Base-by-base conservation (phyloP, 2,888 invertebrate species). In the Ametastegia equiseti region DNA sequence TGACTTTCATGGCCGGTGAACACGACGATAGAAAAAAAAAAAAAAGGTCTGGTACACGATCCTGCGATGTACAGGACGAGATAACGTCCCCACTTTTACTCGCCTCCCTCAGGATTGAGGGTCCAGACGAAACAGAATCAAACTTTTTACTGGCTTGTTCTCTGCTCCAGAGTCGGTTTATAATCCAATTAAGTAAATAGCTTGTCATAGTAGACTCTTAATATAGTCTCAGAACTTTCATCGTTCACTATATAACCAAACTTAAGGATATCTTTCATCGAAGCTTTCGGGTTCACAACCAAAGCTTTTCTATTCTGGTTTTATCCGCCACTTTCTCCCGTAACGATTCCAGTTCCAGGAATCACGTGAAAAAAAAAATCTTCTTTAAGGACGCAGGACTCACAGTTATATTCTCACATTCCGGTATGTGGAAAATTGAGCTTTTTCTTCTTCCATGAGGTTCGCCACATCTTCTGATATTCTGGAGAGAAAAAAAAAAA, bases 121-220 rank as follows among this genome's bases (percentile, higher is more conserved):
- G 30, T 30, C 5, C 30, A n/a, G n/a, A n/a, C n/a, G 30, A 60
- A 60, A 60, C 60, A 60, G 71, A 71, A 71, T 71, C n/a, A 45
- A 71, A 71, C 47, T 71, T 71, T 69, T 47, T 71, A 71, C 30
- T 19, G 45, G 71, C 45, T 47, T n/a, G 67, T 65, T n/a, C 30
- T 15, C 30, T 60, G 13, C 15, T 30, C 42, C 42, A 11, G 45
- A 45, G 6, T 42, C n/a, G 47, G 47, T 47, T 71, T 71, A 71
- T 47, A 71, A 71, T 71, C 71, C 71, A 71, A 71, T 71, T 71
- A 71, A 23, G 45, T 27, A 71, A 71, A 71, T 71, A 71, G 27
- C 27, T 27, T 45, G 47, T 54, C 33, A 71, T 27, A 23, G 11
- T 71, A 4, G 60, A 27, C 30, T 15, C 30, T 19, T 15, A n/a